These are phyloP conservation scores for Bagarius yarrelli DNA, from an alignment of 2,113 vertebrate genomes.

Conservation along the genomic window DNA sequence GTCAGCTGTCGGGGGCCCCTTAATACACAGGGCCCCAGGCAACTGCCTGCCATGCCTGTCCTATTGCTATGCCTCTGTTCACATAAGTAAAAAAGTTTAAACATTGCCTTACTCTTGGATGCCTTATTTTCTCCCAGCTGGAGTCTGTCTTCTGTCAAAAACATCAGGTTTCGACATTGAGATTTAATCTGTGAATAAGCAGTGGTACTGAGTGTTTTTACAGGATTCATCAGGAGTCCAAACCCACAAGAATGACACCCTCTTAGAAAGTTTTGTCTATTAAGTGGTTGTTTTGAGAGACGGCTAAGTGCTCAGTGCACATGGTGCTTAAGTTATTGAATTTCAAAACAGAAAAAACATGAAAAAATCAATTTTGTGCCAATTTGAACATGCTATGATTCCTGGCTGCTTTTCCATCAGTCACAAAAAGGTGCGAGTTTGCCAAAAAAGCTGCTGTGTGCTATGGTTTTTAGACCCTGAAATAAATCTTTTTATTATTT, in stretches of 20 bases:
- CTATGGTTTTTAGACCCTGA: conserved; percentile 4
- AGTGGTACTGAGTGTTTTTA: background rate
- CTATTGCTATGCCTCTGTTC: too few species aligned
- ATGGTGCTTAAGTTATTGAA: background rate
- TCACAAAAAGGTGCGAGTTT: background rate
- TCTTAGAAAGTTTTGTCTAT: background rate
- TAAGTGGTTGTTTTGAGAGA: conserved; percentile 9
- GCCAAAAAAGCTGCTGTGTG: conserved; percentile 21
- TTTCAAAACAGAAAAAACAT: background rate
- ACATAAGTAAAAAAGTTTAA: too few species aligned
- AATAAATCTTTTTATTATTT: conserved; percentile 18
- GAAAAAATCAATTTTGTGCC: background rate
- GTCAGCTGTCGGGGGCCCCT: too few species aligned
- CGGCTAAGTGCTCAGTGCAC: background rate
- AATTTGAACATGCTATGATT: background rate
- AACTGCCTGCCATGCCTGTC: too few species aligned
- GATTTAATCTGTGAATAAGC: background rate
- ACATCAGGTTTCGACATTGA: background rate
- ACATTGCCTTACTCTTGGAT: background rate
- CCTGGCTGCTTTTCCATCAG: background rate
- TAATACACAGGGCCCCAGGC: too few species aligned
- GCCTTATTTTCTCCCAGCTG: background rate
- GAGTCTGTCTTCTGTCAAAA: background rate
- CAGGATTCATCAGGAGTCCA: background rate
- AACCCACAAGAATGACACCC: background rate